Evolutionary conservation across 2,113 vertebrate genomes (phyloP), one percentile per base, ranked within the genome.

Genomic region (Anarhynchus alexandrinus): DNA sequence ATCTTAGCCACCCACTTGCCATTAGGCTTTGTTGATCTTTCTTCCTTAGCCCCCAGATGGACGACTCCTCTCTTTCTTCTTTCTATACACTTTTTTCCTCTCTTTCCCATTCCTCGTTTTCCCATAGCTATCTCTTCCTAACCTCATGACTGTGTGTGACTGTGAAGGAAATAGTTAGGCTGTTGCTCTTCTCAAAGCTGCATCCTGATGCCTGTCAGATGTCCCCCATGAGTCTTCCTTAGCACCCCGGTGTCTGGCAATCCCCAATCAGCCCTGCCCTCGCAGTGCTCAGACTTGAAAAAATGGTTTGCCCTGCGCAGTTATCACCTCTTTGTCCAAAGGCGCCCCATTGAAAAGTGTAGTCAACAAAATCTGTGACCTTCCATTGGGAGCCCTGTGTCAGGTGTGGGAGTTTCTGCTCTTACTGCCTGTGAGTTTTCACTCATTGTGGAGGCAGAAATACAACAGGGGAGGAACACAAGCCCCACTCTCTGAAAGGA

Each of bases 1-100:
- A 70, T 93, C 52, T 85, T 86, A 94, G 74, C 74, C 66, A 70
- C 70, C 61, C 42, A 80, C 32, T 93, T 96, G 71, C 64, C 67
- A 59, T 58, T 94, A 90, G 26, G 71, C 59, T 74, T 72, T 91
- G 77, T 65, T 95, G 81, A 69, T 90, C 87, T 82, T 95, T 94
- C 58, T 94, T 95, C 30, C 47, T 54, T 62, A 95, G 45, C 54
- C 58, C 45, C 38, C 7, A 74, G 13, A 90, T 29, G 34, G 71
- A 67, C 29, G 82, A 11, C 38, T 92, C 4, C 40, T 71, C 49
- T 76, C 18, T 85, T 42, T 90, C 2, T 77, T 88, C 66, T 89
- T 82, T 67, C 65, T 15, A 10, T 42, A 34, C 8, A 19, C 1
- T n/a, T 87, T 89, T 81, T 45, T 32, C 10, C 12, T 45, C 30